Evolutionary conservation across 1,140 invertebrate species (phyloP).

Genomic region (Agrypnia vestita): DNA sequence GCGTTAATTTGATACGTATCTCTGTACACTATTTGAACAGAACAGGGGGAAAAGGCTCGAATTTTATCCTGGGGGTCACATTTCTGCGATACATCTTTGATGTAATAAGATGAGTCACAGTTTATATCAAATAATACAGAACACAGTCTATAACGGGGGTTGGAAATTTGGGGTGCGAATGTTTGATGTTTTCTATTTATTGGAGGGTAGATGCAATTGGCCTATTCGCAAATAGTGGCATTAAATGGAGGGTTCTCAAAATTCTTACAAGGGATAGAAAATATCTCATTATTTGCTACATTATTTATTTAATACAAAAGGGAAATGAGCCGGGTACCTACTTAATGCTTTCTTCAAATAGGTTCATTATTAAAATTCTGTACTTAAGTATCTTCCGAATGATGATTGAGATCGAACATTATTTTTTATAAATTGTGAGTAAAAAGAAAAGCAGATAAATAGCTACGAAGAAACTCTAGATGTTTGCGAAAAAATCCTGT

Average conservation of each 20-base stretch:
- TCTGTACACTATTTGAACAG: conserved; percentile 34
- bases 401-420: no score
- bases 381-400: no score
- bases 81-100: conserved; percentile 50
- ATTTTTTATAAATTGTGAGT: no score
- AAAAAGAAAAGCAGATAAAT: no score
- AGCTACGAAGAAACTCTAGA: no score
- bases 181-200: conserved; percentile 50
- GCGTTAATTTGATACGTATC: conserved; percentile 60
- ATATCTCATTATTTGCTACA: conserved; percentile 27
- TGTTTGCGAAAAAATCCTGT: no score
- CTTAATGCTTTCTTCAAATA: background rate
- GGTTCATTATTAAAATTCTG: no score
- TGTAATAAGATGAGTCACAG: conserved; percentile 59
- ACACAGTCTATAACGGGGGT: conserved; percentile 37
- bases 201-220: conserved; percentile 21
- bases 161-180: conserved; percentile 24
- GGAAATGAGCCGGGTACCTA: background rate
- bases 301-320: conserved; percentile 24
- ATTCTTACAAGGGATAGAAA: background rate
- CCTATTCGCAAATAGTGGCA: conserved; percentile 15
- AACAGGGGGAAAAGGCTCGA: conserved; percentile 14
- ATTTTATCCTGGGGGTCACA: conserved; percentile 37
- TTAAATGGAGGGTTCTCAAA: background rate
- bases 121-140: conserved; percentile 49